Percentiles rank a stretch among this genome's conserved stretches.
phyloP scores from a whole-genome alignment of 2,797 vertebrate genomes.

The Monodelphis domestica region DNA sequence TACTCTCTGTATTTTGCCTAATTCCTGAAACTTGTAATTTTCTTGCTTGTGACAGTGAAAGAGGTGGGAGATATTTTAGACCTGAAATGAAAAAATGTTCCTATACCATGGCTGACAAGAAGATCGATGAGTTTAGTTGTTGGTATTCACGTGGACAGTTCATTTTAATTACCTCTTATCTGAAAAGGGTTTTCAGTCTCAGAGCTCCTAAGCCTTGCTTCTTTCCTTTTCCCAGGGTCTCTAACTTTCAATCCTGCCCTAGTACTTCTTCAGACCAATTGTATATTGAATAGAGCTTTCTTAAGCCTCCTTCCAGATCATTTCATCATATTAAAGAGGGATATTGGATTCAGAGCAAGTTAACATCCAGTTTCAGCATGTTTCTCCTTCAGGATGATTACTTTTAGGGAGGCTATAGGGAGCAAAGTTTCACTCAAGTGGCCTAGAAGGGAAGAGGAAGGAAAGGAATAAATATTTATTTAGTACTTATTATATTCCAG shows the following conservation, averaged over 20 bases:
- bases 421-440: not conserved
- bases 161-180: not conserved
- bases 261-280: not conserved
- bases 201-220: not conserved
- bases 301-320: not conserved
- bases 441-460: not conserved
- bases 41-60: conserved; percentile 5
- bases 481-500: not conserved
- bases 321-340: not conserved
- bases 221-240: not conserved
- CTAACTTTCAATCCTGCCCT: not conserved
- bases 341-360: not conserved
- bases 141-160: not conserved
- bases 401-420: not conserved
- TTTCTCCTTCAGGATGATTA: not conserved
- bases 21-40: conserved; percentile 27
- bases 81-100: conserved; percentile 35
- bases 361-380: not conserved
- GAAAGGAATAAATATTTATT: not conserved
- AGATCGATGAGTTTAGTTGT: conserved; percentile 8
- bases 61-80: conserved; percentile 8
- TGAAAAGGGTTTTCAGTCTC: not conserved
- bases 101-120: not conserved
- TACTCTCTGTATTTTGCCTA: conserved; percentile 24
- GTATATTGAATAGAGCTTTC: not conserved